Conservation (phyloP, 92 coral and sea anemone genomes). For the Heliopora coerulea region DNA sequence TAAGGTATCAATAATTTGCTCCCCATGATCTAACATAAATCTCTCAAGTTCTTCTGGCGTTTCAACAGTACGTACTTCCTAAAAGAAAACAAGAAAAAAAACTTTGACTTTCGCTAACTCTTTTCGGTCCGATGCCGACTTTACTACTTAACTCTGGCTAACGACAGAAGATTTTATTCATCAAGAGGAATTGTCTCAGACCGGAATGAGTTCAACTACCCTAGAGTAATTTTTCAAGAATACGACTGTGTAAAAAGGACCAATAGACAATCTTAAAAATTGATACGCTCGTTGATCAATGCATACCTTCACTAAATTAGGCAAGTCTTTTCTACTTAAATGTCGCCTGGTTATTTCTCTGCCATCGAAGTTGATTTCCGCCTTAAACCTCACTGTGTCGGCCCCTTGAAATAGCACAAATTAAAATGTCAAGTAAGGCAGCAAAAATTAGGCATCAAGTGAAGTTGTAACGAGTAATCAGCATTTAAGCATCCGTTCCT, state of each 20-base stretch:
- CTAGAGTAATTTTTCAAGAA: no score
- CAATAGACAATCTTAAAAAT: no score
- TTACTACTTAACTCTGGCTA: no score
- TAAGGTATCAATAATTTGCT: conserved; percentile 89
- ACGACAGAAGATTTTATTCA: no score
- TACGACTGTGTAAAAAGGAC: no score
- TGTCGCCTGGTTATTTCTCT: conserved; percentile 97
- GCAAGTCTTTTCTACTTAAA: conserved; percentile 81
- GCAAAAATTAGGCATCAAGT: not conserved
- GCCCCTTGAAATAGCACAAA: conserved; percentile 66
- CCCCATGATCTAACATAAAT: conserved; percentile 92
- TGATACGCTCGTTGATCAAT: no score
- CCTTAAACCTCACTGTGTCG: conserved; percentile 94
- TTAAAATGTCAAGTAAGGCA: not conserved
- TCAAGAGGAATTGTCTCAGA: no score
- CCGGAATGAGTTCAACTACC: not conserved
- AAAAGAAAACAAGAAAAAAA: not conserved
- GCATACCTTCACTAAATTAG: conserved; percentile 69
- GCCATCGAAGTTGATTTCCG: conserved; percentile 98
- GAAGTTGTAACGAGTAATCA: no score
- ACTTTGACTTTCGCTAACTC: no score
- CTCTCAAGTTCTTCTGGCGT: conserved; percentile 86
- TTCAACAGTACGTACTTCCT: conserved; percentile 90
- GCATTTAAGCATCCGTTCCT: no score
- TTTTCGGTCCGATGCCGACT: no score